Evolutionary conservation across 2,888 invertebrate species (phyloP).

Genomic region (Margaritifera margaritifera): DNA sequence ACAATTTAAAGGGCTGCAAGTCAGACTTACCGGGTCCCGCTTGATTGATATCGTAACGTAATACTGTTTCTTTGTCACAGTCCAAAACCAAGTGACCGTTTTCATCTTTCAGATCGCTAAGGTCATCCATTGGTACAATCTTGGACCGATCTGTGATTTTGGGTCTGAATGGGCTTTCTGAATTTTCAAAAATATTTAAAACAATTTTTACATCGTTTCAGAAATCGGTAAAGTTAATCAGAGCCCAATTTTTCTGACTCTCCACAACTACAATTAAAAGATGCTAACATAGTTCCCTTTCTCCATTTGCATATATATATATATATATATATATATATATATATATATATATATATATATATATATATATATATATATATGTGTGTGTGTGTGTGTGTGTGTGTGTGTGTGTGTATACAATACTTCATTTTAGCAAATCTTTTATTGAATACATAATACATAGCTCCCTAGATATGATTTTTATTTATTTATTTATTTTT

Average conservation of each 20-base stretch:
- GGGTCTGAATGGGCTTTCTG: slow-evolving; percentile 88
- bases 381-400: no score
- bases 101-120: slow-evolving; percentile 86
- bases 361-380: slow-evolving; percentile 5
- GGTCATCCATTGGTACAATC: slow-evolving; percentile 85
- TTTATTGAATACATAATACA: no score
- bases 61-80: slow-evolving; percentile 73
- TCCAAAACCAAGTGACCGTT: slow-evolving; percentile 74
- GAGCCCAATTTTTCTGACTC: no score
- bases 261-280: not conserved
- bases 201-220: not conserved
- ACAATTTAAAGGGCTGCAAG: no score
- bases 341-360: slow-evolving; percentile 5
- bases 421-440: no score
- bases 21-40: slow-evolving; percentile 82
- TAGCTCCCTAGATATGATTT: no score
- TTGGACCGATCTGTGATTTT: slow-evolving; percentile 83
- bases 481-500: no score
- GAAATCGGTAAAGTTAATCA: no score
- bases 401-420: no score
- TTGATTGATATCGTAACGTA: slow-evolving; percentile 89
- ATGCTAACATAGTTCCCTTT: no score
- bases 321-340: slow-evolving; percentile 1
- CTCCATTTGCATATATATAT: slow-evolving; percentile 1
- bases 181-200: slow-evolving; percentile 43